These are phyloP conservation scores for Sinodicranocentrus sp. DNA, from an alignment of 2,888 invertebrate species.

Conservation along the genomic window DNA sequence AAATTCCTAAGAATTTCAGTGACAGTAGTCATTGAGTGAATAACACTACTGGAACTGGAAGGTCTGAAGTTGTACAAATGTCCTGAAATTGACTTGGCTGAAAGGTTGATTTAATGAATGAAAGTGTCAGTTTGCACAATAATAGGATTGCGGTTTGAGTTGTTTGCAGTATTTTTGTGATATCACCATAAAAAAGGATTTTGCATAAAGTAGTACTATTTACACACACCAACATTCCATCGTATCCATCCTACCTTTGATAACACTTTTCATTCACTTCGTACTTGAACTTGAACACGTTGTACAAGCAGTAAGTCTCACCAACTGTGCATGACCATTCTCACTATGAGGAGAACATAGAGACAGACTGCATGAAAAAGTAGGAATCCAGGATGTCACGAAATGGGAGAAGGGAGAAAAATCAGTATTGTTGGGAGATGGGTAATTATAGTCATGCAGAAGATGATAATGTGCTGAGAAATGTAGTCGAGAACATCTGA, in stretches of 20 bases:
- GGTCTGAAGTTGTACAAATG: too few species aligned
- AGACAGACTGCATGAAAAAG: conserved; percentile 6
- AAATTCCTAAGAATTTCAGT: too few species aligned
- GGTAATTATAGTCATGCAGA: conserved; percentile 42
- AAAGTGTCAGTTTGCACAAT: too few species aligned
- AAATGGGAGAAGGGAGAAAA: conserved; percentile 35
- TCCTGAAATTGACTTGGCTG: too few species aligned
- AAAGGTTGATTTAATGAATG: too few species aligned
- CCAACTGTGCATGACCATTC: neutral
- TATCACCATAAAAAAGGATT: neutral
- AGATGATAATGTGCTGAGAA: conserved; percentile 14
- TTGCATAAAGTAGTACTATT: conserved; percentile 1
- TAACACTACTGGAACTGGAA: too few species aligned
- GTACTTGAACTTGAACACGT: neutral
- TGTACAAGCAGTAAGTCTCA: neutral
- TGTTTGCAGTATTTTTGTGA: too few species aligned
- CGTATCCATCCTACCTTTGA: neutral
- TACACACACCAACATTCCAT: neutral
- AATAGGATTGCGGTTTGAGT: too few species aligned
- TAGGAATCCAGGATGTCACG: conserved; percentile 56
- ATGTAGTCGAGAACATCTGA: neutral
- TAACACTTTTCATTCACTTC: neutral
- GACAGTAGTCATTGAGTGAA: too few species aligned
- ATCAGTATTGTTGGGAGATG: conserved; percentile 17
- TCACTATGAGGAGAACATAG: neutral